Base-by-base conservation (phyloP, 2,888 invertebrate species). In the Augiades crinisus region DNA sequence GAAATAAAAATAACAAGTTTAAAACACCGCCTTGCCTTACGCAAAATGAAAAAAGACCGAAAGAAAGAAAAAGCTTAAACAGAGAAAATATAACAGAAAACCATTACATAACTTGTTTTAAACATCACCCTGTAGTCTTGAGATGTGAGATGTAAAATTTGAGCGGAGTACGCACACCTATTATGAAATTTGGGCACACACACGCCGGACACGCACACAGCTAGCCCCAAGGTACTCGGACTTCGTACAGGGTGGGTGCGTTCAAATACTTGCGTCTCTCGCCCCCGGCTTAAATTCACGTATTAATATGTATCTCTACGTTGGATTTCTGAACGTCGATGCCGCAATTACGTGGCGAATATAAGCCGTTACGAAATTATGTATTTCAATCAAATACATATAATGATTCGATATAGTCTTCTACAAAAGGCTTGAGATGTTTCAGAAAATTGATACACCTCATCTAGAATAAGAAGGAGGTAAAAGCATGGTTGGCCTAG, bases 111-210 rank as follows among this genome's bases (percentile, higher is more conserved):
- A 47, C 22, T n/a, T 2, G 7, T 30, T 33, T 33, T 19, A 33
- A 49, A 45, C 40, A 76, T 56, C 86, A 78, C 5, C 72, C 84
- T 82, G 69, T 89, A 80, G 54, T 60, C 53, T 56, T 61, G 73
- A 81, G 79, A 83, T 82, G 83, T 77, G 83, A 84, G 82, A 86
- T 86, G 87, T 89, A 85, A 88, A 89, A 89, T 89, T 87, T 84
- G 85, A 83, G 76, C 78, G 72, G 77, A 82, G 79, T 73, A 77
- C 79, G 78, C 74, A 79, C 83, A 85, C 82, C 85, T 87, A 85
- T 83, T 85, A 86, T 85, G 83, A 83, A 82, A 83, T 81, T 81
- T 77, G 76, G 74, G 73, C 81, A 75, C 84, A 83, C 85, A 81
- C 65, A 64, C 59, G 46, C 62, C 60, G 54, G 61, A 53, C 71